Evolutionary conservation across 2,797 vertebrate genomes (phyloP), one percentile per base, ranked within the genome.

Genomic region (Onychomys leucogaster): DNA sequence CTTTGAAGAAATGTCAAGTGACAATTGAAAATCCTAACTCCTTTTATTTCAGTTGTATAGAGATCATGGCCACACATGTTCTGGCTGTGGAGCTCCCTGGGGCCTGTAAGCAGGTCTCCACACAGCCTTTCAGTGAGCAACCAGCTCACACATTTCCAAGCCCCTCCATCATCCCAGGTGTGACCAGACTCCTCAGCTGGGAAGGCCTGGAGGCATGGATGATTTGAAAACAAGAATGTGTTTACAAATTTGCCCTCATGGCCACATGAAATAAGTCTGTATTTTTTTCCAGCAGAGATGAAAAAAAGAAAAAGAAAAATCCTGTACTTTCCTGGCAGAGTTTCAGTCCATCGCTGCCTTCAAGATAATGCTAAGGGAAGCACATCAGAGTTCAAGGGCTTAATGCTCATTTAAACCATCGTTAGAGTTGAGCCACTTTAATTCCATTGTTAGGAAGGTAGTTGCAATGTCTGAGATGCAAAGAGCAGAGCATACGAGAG

Each of bases 1-100:
- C 27, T 76, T 77, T 67, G 78, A 81, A 55, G 69, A 71, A 89
- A 89, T 67, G 52, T 34, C 83, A 37, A 89, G 80, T 75, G 83
- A 91, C 82, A 96, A 85, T 0, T 49, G 78, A 90, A 94, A 94
- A 82, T 80, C 77, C 78, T 63, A 88, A 14, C 41, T 89, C 69
- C 32, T 78, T 89, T 94, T 7, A 46, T 52, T 94, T 90, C 19
- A 25, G n/a, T 27, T 9, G 2, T 52, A 37, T 52, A 73, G 84
- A 69, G 37, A 43, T 69, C 12, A 43, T 87, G 7, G 14, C 76
- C 14, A 3, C 78, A 43, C 41, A 16, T 0, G 23, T 3, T 19
- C 21, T n/a, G 32, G 80, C 85, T 87, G 12, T 41, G 43, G 88
- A 88, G 76, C 32, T 84, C 88, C 49, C 77, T 46, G 21, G 65